Evolutionary conservation across 1,140 invertebrate genomes (phyloP).

Genomic region (Caenorhabditis tropicalis): DNA sequence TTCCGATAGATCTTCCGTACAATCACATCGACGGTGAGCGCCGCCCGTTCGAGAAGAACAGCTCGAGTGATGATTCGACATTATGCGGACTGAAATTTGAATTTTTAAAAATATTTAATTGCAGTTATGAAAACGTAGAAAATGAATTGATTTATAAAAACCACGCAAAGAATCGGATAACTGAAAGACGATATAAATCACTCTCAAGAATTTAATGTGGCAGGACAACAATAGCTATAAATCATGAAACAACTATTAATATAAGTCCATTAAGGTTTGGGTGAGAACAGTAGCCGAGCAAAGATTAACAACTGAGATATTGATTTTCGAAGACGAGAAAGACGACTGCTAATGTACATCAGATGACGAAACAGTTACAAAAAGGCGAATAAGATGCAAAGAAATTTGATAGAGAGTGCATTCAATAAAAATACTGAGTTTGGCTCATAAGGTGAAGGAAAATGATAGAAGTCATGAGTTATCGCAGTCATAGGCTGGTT

Average conservation of each 20-base stretch:
- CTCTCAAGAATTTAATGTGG: too few relatives aligned
- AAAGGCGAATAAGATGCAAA: neutral
- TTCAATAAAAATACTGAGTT: neutral
- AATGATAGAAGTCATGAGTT: neutral
- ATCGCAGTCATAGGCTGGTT: too few relatives aligned
- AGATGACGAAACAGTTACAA: constrained; percentile 28
- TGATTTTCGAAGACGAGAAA: neutral
- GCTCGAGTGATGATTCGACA: constrained; percentile 3
- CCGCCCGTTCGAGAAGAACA: constrained; percentile 14
- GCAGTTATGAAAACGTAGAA: neutral
- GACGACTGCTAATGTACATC: neutral
- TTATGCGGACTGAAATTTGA: neutral
- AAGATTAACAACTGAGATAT: neutral
- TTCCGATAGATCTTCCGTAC: constrained; percentile 33
- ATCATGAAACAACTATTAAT: too few relatives aligned
- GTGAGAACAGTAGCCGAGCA: neutral
- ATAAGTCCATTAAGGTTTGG: too few relatives aligned
- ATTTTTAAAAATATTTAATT: neutral
- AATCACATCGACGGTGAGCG: constrained; percentile 6
- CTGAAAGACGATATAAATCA: too few relatives aligned
- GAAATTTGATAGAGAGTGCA: neutral
- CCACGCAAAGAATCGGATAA: too few relatives aligned
- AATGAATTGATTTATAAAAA: neutral
- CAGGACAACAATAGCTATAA: too few relatives aligned
- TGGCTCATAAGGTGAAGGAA: neutral